Evolutionary conservation across 1,140 invertebrate genomes (phyloP).

Genomic region (Heliconius melpomene): DNA sequence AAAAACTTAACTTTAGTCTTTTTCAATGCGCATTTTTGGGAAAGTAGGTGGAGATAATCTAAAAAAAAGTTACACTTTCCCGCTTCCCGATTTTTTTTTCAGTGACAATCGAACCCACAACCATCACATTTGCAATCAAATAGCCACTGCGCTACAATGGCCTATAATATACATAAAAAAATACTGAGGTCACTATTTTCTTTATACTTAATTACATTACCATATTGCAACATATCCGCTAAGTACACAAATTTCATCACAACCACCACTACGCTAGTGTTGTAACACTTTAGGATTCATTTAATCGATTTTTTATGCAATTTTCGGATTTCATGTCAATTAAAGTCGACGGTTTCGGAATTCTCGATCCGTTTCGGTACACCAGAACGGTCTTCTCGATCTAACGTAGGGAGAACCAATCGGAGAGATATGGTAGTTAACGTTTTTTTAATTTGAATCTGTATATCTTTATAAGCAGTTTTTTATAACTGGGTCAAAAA

Average conservation of each 20-base stretch:
- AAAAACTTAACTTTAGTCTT: too few relatives aligned
- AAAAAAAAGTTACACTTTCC: too few relatives aligned
- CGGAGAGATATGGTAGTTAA: neutral
- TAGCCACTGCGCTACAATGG: too few relatives aligned
- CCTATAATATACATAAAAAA: too few relatives aligned
- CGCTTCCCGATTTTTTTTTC: too few relatives aligned
- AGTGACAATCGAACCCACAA: too few relatives aligned
- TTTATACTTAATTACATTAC: neutral
- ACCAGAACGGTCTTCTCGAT: conserved; percentile 13
- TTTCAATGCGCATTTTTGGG: too few relatives aligned
- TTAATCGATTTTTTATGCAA: conserved; percentile 12
- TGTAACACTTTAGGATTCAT: conserved; percentile 9
- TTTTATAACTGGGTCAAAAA: neutral
- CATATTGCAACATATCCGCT: neutral
- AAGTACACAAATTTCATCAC: neutral
- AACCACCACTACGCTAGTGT: neutral
- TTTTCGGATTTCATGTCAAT: conserved; percentile 8
- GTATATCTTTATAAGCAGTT: neutral
- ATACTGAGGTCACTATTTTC: neutral
- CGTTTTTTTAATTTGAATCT: neutral
- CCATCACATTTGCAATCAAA: too few relatives aligned
- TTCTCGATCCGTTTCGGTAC: conserved; percentile 7
- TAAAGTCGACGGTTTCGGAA: neutral
- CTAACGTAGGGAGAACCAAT: neutral
- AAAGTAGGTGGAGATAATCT: too few relatives aligned